phyloP scores from a whole-genome alignment of 2,797 vertebrate genomes.

The Cercopithecus hamlyni region DNA sequence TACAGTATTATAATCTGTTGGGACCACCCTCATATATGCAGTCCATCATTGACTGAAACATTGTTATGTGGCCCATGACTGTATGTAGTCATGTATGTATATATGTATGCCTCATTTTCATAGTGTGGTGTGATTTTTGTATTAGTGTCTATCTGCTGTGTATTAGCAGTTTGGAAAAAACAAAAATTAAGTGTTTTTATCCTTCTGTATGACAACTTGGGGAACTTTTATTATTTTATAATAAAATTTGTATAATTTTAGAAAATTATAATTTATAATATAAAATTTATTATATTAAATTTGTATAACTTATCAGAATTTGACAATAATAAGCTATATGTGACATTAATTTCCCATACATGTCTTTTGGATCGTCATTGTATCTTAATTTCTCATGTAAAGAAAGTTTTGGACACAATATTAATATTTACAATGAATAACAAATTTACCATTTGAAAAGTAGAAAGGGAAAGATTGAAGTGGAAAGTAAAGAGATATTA shows the following conservation, averaged over 20 bases:
- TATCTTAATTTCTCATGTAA: constrained; percentile 1
- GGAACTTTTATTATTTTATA: neutral
- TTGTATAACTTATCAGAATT: constrained; percentile 6
- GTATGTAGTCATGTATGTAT: neutral
- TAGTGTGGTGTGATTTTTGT: neutral
- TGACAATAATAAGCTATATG: neutral
- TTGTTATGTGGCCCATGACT: neutral
- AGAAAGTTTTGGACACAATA: neutral
- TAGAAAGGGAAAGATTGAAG: constrained; percentile 1
- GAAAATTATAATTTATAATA: neutral
- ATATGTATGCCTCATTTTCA: neutral
- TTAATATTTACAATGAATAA: neutral
- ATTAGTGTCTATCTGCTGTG: neutral
- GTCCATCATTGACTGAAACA: neutral
- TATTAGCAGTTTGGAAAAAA: neutral
- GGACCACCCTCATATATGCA: too few species aligned
- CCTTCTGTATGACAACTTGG: neutral
- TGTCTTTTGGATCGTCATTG: neutral
- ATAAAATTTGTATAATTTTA: neutral
- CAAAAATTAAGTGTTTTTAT: neutral
- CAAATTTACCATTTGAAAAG: neutral
- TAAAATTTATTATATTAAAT: neutral
- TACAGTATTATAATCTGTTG: neutral
- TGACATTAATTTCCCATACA: neutral
- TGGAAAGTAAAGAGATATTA: constrained; percentile 61